phyloP scores from a whole-genome alignment of 2,888 invertebrate genomes.

The Tachystola acroxantha region DNA sequence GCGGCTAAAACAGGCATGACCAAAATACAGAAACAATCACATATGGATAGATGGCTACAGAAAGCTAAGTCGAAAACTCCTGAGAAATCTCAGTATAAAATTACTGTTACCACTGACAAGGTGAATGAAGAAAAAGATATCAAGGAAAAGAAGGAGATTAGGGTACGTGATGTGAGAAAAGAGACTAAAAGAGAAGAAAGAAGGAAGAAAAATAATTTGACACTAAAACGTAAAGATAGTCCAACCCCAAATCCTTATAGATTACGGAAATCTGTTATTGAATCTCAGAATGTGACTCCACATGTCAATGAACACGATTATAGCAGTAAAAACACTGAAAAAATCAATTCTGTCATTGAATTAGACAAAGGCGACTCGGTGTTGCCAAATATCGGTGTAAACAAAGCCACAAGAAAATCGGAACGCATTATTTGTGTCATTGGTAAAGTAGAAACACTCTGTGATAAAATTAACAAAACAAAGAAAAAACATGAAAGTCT shows the following conservation, averaged over 20 bases:
- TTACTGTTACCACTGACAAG: constrained; percentile 13
- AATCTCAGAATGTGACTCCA: constrained; percentile 33
- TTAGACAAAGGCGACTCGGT: background rate
- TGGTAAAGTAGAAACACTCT: background rate
- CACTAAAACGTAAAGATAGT: constrained; percentile 22
- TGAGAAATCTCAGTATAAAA: constrained; percentile 49
- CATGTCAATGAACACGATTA: constrained; percentile 45
- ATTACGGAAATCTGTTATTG: constrained; percentile 36
- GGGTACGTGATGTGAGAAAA: too few relatives aligned
- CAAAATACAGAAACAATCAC: constrained; percentile 67
- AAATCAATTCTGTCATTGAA: background rate
- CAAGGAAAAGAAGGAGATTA: background rate
- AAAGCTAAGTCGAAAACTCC: constrained; percentile 74
- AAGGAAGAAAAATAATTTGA: constrained; percentile 30
- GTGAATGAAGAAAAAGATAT: constrained; percentile 10
- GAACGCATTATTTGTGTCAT: background rate
- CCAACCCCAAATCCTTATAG: constrained; percentile 31
- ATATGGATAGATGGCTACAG: constrained; percentile 72
- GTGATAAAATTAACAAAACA: background rate
- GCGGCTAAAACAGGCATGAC: constrained; percentile 70
- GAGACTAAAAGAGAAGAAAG: constrained; percentile 1
- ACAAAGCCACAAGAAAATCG: background rate
- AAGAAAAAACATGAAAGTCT: background rate
- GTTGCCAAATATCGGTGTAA: background rate
- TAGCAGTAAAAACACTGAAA: constrained; percentile 11